Conservation (phyloP, 2,113 vertebrate genomes). For the Pachyramphus minor region DNA sequence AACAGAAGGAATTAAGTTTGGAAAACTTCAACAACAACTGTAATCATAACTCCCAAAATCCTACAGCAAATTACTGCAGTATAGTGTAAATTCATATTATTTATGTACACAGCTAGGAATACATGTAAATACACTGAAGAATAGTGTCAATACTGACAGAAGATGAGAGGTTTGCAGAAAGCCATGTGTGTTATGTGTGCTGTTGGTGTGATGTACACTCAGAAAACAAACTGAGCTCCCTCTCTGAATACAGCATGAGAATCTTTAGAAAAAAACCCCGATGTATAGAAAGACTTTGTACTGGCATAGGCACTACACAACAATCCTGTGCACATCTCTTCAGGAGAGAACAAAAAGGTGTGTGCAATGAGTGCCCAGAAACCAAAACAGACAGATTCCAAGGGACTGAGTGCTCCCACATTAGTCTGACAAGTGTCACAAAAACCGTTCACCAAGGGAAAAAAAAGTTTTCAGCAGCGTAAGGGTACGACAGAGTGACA, state of each 20-base stretch:
- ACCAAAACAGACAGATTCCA: fast-evolving
- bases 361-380: background rate
- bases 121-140: background rate
- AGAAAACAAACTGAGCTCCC: background rate
- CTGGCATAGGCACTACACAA: no score
- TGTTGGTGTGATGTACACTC: background rate
- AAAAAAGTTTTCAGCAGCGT: background rate
- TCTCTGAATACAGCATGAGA: background rate
- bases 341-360: background rate
- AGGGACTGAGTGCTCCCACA: background rate
- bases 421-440: background rate
- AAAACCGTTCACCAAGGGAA: background rate
- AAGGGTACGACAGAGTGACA: background rate
- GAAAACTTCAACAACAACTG: background rate
- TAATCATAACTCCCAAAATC: background rate
- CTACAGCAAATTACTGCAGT: background rate
- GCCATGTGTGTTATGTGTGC: no score
- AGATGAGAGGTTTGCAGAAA: background rate
- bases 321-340: background rate
- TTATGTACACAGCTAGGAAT: background rate
- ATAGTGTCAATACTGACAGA: background rate
- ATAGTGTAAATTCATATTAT: background rate
- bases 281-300: background rate
- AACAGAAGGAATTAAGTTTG: background rate
- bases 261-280: background rate